phyloP scores from a whole-genome alignment of 1,140 invertebrate species.

The Eriocheir sinensis region DNA sequence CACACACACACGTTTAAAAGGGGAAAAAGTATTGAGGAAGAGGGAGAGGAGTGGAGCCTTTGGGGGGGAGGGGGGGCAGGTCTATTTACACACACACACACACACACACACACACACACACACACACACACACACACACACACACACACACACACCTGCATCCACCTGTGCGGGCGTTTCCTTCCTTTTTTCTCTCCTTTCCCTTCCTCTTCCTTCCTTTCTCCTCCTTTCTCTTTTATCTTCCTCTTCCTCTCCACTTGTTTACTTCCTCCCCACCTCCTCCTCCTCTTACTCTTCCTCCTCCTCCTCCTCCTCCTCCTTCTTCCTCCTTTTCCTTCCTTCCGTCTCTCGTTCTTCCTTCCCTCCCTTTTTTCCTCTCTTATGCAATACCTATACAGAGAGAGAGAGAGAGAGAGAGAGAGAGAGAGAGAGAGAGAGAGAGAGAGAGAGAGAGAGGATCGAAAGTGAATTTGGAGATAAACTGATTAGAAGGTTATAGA shows the following conservation, averaged over 20 bases:
- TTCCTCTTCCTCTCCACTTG: too few species aligned
- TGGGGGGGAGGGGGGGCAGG: too few species aligned
- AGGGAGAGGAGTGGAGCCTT: too few species aligned
- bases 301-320: background rate
- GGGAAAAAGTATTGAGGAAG: too few species aligned
- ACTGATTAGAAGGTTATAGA: too few species aligned
- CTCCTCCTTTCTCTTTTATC: background rate
- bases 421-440: too few species aligned
- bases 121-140: slow-evolving; percentile 22
- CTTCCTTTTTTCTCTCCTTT: background rate
- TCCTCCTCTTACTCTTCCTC: background rate
- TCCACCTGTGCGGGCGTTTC: background rate
- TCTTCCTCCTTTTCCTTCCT: background rate
- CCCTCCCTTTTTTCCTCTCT: too few species aligned
- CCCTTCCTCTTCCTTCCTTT: background rate
- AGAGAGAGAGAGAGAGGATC: too few species aligned
- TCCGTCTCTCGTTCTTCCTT: background rate
- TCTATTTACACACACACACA: background rate
- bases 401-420: too few species aligned
- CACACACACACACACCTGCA: slow-evolving; percentile 12
- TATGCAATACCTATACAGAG: too few species aligned
- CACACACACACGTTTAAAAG: too few species aligned
- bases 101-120: slow-evolving; percentile 5
- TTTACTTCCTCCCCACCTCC: background rate
- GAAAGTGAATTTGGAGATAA: too few species aligned